Evolutionary conservation across 2,888 invertebrate species (phyloP).

Genomic region (Drosophila testacea): DNA sequence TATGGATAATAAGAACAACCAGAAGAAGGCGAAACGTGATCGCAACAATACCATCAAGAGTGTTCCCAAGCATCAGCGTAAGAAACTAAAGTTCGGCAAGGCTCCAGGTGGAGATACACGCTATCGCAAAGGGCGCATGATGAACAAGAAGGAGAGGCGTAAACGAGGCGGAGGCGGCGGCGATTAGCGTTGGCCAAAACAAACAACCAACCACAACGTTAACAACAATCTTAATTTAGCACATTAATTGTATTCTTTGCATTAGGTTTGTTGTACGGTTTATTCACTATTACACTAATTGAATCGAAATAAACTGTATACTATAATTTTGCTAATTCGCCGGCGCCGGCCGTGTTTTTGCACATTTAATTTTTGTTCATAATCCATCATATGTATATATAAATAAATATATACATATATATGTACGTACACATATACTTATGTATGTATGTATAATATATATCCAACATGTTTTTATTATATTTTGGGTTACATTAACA

Average conservation of each 20-base stretch:
- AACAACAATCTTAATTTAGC: conserved; percentile 13
- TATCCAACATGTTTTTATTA: conserved; percentile 61
- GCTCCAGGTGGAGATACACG: conserved; percentile 33
- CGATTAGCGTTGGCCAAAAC: conserved; percentile 38
- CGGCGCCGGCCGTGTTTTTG: conserved; percentile 52
- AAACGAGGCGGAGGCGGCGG: conserved; percentile 63
- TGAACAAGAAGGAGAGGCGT: conserved; percentile 76
- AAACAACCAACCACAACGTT: not conserved
- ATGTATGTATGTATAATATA: conserved; percentile 17
- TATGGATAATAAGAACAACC: conserved; percentile 89
- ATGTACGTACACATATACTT: conserved; percentile 10
- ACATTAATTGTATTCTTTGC: conserved; percentile 31
- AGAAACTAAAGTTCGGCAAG: conserved; percentile 74
- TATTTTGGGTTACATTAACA: conserved; percentile 60
- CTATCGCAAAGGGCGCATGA: conserved; percentile 79
- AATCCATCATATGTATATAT: conserved; percentile 41
- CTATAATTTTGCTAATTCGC: conserved; percentile 69
- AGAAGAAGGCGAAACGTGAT: conserved; percentile 87
- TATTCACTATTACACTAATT: conserved; percentile 76
- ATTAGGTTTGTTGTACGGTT: conserved; percentile 62
- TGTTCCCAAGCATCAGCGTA: conserved; percentile 81
- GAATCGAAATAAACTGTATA: conserved; percentile 59
- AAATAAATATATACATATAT: conserved; percentile 4
- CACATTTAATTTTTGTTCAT: conserved; percentile 46
- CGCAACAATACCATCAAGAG: conserved; percentile 78